Evolutionary conservation across 1,140 invertebrate species (phyloP).

Genomic region (Meloidogyne exigua): DNA sequence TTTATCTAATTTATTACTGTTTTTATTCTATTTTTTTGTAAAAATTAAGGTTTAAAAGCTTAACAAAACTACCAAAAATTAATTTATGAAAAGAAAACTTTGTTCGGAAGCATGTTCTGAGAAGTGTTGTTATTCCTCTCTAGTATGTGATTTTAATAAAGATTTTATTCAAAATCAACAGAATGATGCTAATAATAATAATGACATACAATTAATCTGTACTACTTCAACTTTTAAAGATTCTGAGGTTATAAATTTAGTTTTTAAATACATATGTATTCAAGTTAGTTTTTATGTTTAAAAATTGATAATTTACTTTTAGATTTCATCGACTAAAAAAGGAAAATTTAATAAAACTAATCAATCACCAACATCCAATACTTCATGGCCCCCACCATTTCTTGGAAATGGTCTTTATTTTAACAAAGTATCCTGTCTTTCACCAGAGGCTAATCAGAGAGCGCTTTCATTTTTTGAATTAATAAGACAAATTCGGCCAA

Average conservation of each 20-base stretch:
- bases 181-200: background rate
- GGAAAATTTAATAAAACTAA: background rate
- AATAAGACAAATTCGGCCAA: conserved; percentile 20
- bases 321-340: background rate
- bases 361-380: background rate
- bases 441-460: conserved; percentile 3
- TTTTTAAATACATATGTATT: background rate
- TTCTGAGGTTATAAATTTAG: background rate
- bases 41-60: background rate
- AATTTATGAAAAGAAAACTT: background rate
- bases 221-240: background rate
- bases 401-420: conserved; percentile 21
- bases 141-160: background rate
- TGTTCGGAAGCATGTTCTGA: background rate
- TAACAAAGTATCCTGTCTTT: conserved; percentile 13
- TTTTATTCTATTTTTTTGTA: too few species aligned
- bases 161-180: background rate
- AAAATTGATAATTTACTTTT: background rate
- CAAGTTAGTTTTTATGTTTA: too few species aligned
- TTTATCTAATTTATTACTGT: too few species aligned
- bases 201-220: background rate
- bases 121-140: background rate
- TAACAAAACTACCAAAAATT: background rate
- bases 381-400: background rate
- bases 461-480: conserved; percentile 32